Evolutionary conservation across 2,797 vertebrate genomes (phyloP), one percentile per base, ranked within the genome.

Genomic region (Steatocranus sp.): DNA sequence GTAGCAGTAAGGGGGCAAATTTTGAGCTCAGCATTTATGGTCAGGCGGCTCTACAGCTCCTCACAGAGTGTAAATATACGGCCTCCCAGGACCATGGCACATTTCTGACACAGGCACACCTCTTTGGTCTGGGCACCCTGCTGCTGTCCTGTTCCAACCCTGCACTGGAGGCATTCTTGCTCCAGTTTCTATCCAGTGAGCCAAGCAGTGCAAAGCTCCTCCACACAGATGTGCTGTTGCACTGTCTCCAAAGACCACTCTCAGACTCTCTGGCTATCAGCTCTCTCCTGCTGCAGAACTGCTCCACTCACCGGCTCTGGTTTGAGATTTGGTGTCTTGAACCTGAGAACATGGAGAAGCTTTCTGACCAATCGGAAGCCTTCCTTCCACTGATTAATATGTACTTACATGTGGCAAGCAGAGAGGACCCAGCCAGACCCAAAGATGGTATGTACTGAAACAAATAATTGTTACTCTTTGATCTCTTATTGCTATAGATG

Each of bases 261-360:
- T 92, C 76, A 61, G 96, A 90, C 94, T 96, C 83, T 56, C 81
- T 54, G 89, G 80, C 87, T 82, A 79, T 87, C 76, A 90, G 86
- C 74, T 66, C 94, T 89, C 46, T 97, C 51, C 93, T 99, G 86
- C 91, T 99, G 70, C 92, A 87, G 74, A 94, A 96, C 91, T 96
- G 96, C 90, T 94, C 94, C 43, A 94, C 97, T 14, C 97, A 99
- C 75, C 91, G 97, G 58, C 95, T 99, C 76, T 88, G 93, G 81
- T 98, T 99, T 1, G 97, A 99, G 93, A 76, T 94, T 32, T 99
- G 98, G 98, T 98, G 97, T 81, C 81, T 96, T 36, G 94, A 93
- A 88, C 83, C 92, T 1, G 86, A 66, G 5, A 82, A 92, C 34
- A 83, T 86, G 43, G 90, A 88, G 76, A 66, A 70, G 74, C 88